Evolutionary conservation across 1,140 invertebrate species (phyloP), one percentile per base, ranked within the genome.

Genomic region (Octopus sinensis): DNA sequence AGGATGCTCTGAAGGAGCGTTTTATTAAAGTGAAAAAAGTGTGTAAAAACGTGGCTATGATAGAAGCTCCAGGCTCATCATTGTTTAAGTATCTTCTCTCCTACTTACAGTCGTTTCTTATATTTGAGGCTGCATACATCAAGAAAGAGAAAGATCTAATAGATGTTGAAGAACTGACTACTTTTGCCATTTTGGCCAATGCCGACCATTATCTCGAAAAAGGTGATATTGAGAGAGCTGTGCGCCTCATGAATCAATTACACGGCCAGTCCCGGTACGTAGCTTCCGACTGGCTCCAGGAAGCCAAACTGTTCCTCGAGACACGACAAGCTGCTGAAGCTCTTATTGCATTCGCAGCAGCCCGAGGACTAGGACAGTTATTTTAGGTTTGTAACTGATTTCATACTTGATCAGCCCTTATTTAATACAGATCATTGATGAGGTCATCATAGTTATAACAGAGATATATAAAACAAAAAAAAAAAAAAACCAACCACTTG

Each of bases 201-300:
- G 96, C 96, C 3, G 94, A 95, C 94, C 96, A 92, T 84, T 89
- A 85, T 86, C 82, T 99, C 82, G 95, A 98, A 85, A 93, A 94
- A 84, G 95, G 95, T 43, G 94, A 98, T 86, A 93, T 98, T 73
- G 92, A 94, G 76, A 94, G 94, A 88, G 95, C 96, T 0, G 90
- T 98, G 0, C 93, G 94, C 79, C 98, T 97, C 90, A 95, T 98
- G 92, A 97, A 97, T 88, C 93, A 98, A 71, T 90, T 99, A 51
- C 93, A 94, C 86, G 97, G 97, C 43, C 96, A 96, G 51, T 92
- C 97, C 0, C 92, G 94, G 9, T 92, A 92, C n/a, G 93, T 97
- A 5, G 95, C 97, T 4, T 90, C 89, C 73, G 94, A 96, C 84
- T 99, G 97, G 97, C 93, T 97, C 85, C 93, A 94, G 82, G 96